Evolutionary conservation across 2,113 vertebrate species (phyloP), one percentile per base, ranked within the genome.

Genomic region (Cricetomys ansorgei): DNA sequence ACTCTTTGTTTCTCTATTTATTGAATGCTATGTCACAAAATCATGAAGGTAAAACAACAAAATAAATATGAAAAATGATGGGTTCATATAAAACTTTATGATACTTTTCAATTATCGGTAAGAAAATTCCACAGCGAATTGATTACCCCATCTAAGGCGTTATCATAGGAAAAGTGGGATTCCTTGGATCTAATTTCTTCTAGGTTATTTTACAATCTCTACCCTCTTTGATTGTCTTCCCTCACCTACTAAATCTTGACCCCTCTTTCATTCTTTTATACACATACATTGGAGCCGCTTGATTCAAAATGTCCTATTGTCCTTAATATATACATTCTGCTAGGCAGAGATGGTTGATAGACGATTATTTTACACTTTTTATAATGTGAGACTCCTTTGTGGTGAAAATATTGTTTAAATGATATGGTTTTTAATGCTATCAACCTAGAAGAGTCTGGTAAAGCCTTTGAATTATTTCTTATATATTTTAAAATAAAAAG

Each of bases 161-260:
- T 70, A 65, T 59, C n/a, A 25, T 53, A 27, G 17, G 21, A 73
- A 7, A 89, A 73, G 1, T 19, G 73, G 34, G 19, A 34, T 79
- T 57, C 1, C 7, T 80, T 92, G 62, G 13, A 27, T 8, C 34
- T 59, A 21, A 12, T 7, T 85, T 1, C 9, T 53, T 50, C 29
- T 29, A 17, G 31, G 12, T 31, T 3, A 11, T 5, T 37, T 16
- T 23, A 29, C 29, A 67, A 72, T 59, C 8, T 23, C 11, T 4
- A 31, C 9, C 43, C 10, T 40, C 62, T 5, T 17, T 17, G 50
- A 31, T 29, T 17, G 13, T 4, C 34, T 70, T 34, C 11, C 25
- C 37, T 3, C 7, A 23, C 4, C 45, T 69, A 0, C 21, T 12
- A 1, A 1, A 7, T 29, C 19, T 11, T 48, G 29, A 29, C 2